Evolutionary conservation across 2,113 vertebrate species (phyloP).

Genomic region (Monopterus albus): DNA sequence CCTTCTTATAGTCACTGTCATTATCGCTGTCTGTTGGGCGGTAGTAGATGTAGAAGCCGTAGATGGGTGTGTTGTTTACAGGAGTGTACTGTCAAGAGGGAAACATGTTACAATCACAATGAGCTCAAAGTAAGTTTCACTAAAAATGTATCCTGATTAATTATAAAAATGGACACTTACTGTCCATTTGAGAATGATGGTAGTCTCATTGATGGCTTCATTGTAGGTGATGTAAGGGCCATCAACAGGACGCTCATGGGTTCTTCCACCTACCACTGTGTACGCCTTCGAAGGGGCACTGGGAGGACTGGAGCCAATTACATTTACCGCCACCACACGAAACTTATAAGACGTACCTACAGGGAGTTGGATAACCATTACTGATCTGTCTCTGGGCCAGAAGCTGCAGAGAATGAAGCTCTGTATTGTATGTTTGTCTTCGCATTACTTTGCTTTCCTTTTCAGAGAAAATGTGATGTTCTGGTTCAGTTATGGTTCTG

Average conservation of each 20-base stretch:
- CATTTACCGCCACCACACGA: conserved; percentile 93
- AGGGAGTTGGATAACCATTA: neutral
- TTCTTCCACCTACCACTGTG: conserved; percentile 88
- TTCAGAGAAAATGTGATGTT: conserved; percentile 20
- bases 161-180: conserved; percentile 82
- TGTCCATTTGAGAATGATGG: conserved; percentile 98
- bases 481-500: conserved; percentile 40
- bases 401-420: neutral
- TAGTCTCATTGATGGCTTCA: conserved; percentile 95
- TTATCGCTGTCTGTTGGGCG: conserved; percentile 98
- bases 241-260: conserved; percentile 89
- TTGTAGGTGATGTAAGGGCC: conserved; percentile 99
- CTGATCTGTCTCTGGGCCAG: neutral
- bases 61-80: conserved; percentile 98
- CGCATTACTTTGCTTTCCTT: conserved; percentile 56
- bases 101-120: conserved; percentile 10
- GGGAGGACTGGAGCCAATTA: conserved; percentile 93
- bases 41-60: conserved; percentile 98
- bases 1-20: conserved; percentile 98
- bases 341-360: conserved; percentile 95
- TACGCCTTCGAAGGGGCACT: conserved; percentile 92
- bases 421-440: conserved; percentile 44
- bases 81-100: conserved; percentile 87
- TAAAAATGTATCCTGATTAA: too few relatives aligned
- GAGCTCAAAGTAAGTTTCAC: neutral